Evolutionary conservation across 1,140 invertebrate genomes (phyloP), one percentile per base, ranked within the genome.

Genomic region (Cyclargus thomasi): DNA sequence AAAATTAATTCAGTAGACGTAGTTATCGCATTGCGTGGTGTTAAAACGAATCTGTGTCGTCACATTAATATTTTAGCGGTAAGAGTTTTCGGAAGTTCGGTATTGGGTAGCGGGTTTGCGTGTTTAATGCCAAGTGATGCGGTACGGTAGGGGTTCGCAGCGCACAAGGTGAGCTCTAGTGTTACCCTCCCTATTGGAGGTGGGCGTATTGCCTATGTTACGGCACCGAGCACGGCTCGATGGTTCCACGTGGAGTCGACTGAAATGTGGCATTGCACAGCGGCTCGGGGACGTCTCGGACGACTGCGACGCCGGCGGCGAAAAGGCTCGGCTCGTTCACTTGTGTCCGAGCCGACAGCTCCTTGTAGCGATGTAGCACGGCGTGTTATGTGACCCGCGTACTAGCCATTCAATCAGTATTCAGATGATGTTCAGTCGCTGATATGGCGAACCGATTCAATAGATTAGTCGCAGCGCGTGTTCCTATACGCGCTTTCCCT

Each of bases 141-240:
- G 81, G 80, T 85, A 77, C 78, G 77, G 64, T 83, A 88, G 87
- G 86, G 83, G 85, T 86, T 88, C 85, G 85, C 86, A 90, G 86
- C 88, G 88, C 88, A 90, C 88, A 90, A 90, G 84, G 85, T 86
- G 88, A 90, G 88, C 88, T 90, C 87, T 88, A 72, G 81, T 87
- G 83, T 86, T 86, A 88, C 84, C 83, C 85, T 88, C 88, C 85
- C 84, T 90, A 90, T 90, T 90, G 88, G 86, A 88, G 88, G 86
- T 90, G 87, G 87, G 87, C 87, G 85, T 90, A 83, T 90, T 90
- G 88, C 88, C 88, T 88, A 88, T 82, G 73, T 83, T 84, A 78
- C 86, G 86, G 88, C 85, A 86, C 83, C 83, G 86, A 90, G 86
- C 87, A 90, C 85, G 83, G 85, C 81, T 85, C 81, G 81, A 80